Conservation (phyloP, 2,888 invertebrate genomes). For the Spodoptera picta region DNA sequence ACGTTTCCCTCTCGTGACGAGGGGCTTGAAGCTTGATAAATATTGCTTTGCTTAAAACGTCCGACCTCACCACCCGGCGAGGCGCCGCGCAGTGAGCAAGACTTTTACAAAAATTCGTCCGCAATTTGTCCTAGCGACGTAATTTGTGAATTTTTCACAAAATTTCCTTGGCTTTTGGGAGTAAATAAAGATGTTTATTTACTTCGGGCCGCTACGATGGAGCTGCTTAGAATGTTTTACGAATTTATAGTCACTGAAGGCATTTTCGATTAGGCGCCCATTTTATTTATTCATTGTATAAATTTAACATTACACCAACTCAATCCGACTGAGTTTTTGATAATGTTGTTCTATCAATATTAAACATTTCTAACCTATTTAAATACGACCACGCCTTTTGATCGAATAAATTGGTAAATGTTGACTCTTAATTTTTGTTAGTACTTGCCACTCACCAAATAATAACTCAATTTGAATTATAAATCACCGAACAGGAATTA, state of each 20-base stretch:
- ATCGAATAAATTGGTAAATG: no score
- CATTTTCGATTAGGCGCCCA: no score
- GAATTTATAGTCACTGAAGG: neutral
- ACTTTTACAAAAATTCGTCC: conserved; percentile 43
- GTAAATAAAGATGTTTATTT: conserved; percentile 47
- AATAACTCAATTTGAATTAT: no score
- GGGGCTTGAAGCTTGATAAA: conserved; percentile 7
- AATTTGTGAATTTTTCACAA: conserved; percentile 61
- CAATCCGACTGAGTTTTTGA: no score
- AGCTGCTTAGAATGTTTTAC: neutral
- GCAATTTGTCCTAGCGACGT: conserved; percentile 56
- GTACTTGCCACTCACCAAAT: no score
- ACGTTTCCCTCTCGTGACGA: neutral
- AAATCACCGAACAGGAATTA: no score
- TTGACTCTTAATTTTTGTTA: no score
- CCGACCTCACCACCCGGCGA: conserved; percentile 4
- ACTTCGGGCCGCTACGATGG: conserved; percentile 11
- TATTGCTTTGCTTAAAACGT: conserved; percentile 9
- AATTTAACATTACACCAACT: no score
- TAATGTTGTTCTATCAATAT: no score
- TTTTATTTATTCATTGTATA: no score
- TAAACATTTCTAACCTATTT: no score
- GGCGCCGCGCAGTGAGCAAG: neutral
- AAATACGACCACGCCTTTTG: neutral
- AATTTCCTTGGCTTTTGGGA: conserved; percentile 50